A percentile compares a stretch with the other conserved stretches of the same genome.
Conservation (phyloP, 2,113 vertebrate species). For the Bucco capensis region DNA sequence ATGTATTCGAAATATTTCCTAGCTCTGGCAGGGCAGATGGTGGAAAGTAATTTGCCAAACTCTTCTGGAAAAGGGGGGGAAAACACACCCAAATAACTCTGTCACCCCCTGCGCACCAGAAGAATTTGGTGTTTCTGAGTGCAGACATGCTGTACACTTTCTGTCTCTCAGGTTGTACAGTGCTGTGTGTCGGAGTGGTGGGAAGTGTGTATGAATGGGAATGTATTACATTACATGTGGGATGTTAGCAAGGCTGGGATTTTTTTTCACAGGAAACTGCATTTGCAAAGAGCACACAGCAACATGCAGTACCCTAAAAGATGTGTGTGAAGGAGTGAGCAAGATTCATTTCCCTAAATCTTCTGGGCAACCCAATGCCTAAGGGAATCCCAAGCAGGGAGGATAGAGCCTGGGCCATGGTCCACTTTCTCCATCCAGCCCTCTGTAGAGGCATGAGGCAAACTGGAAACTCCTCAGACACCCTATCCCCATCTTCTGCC, state of each 20-base stretch:
- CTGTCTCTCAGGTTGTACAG: slow-evolving; percentile 18
- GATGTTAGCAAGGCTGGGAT: slow-evolving; percentile 50
- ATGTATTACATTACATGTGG: slow-evolving; percentile 39
- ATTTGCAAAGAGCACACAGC: slow-evolving; percentile 41
- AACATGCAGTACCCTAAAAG: slow-evolving; percentile 7
- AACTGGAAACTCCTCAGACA: background rate
- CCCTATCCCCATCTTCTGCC: background rate
- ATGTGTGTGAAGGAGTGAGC: slow-evolving; percentile 1
- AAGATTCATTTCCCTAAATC: background rate
- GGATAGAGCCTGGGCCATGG: background rate
- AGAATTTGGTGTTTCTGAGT: background rate
- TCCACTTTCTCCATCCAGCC: background rate
- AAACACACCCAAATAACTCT: background rate
- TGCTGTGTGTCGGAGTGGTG: background rate
- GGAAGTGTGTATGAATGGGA: slow-evolving; percentile 56
- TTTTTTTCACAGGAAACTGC: slow-evolving; percentile 54
- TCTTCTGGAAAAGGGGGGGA: slow-evolving; percentile 14
- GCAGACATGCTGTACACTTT: background rate
- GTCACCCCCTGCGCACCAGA: background rate
- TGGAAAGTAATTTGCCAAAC: slow-evolving; percentile 63
- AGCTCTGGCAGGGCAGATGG: slow-evolving; percentile 61
- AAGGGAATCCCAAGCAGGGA: background rate
- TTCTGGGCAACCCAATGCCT: background rate
- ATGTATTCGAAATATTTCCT: slow-evolving; percentile 69
- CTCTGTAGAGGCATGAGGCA: background rate